phyloP scores from a whole-genome alignment of 2,888 invertebrate species.

The Spatulosminthurus flaviceps region DNA sequence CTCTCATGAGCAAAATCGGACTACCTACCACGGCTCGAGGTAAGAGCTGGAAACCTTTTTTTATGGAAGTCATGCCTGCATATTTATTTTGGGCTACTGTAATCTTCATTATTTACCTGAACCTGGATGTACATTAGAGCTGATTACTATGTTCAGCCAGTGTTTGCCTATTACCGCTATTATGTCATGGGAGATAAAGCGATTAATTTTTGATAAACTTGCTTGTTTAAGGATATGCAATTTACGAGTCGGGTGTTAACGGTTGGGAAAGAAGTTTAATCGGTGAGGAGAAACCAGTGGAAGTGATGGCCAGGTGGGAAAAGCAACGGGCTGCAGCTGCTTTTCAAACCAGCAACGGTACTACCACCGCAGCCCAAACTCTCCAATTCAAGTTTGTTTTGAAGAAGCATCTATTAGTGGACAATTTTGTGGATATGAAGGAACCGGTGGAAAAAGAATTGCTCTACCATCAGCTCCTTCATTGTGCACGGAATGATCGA shows the following conservation, averaged over 20 bases:
- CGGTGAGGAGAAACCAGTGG: conserved; percentile 85
- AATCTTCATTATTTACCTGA: too few relatives aligned
- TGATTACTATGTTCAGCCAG: not conserved
- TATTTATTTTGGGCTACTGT: too few relatives aligned
- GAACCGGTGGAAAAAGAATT: conserved; percentile 93
- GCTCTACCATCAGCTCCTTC: conserved; percentile 90
- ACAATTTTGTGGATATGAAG: conserved; percentile 79
- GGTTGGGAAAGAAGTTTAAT: conserved; percentile 82
- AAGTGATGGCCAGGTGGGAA: conserved; percentile 96
- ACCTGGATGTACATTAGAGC: too few relatives aligned
- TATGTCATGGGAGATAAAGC: not conserved
- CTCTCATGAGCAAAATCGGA: conserved; percentile 89
- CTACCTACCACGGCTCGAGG: conserved; percentile 79
- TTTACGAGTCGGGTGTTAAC: conserved; percentile 89
- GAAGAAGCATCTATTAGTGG: conserved; percentile 84
- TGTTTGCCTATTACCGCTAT: not conserved
- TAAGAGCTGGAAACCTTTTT: too few relatives aligned
- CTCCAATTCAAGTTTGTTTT: conserved; percentile 65
- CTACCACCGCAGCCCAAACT: conserved; percentile 29
- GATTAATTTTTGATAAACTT: not conserved
- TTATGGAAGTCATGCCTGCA: too few relatives aligned
- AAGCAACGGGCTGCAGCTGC: conserved; percentile 80
- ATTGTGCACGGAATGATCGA: conserved; percentile 87
- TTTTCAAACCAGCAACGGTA: conserved; percentile 33
- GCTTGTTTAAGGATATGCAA: conserved; percentile 78